Evolutionary conservation across 2,113 vertebrate genomes (phyloP).

Genomic region (Nothocercus julius): DNA sequence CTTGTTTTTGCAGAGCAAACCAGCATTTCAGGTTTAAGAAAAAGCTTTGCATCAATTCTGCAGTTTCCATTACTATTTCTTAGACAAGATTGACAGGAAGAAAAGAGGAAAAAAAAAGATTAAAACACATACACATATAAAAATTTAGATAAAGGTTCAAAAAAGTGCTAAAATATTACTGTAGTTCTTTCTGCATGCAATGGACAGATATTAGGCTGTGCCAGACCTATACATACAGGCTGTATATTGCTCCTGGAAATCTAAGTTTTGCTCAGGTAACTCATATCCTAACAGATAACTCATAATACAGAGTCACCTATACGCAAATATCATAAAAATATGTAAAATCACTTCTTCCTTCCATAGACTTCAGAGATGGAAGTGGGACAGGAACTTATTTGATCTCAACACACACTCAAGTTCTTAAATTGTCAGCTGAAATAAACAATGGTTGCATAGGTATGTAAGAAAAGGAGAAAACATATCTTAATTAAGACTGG

Average conservation of each 20-base stretch:
- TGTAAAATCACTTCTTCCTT: neutral
- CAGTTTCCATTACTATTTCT: neutral
- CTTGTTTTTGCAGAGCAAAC: slow-evolving; percentile 18
- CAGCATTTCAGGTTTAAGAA: slow-evolving; percentile 20
- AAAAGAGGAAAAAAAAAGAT: neutral
- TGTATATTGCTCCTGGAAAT: neutral
- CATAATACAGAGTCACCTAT: too few relatives aligned
- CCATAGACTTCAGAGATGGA: too few relatives aligned
- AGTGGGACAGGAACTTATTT: neutral
- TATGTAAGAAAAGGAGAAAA: neutral
- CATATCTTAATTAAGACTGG: accelerated
- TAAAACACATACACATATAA: neutral
- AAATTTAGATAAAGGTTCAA: neutral
- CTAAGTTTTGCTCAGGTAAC: too few relatives aligned
- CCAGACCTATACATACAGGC: neutral
- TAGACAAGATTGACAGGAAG: neutral
- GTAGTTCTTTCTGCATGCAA: neutral
- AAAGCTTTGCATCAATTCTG: neutral
- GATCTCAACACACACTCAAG: accelerated
- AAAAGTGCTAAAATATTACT: neutral
- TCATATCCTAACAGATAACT: too few relatives aligned
- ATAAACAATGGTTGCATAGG: neutral
- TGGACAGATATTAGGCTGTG: neutral
- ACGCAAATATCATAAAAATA: too few relatives aligned
- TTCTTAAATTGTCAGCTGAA: neutral